These are phyloP conservation scores for Diachasmimorpha longicaudata DNA, from an alignment of 1,140 invertebrate species.

Conservation along the genomic window DNA sequence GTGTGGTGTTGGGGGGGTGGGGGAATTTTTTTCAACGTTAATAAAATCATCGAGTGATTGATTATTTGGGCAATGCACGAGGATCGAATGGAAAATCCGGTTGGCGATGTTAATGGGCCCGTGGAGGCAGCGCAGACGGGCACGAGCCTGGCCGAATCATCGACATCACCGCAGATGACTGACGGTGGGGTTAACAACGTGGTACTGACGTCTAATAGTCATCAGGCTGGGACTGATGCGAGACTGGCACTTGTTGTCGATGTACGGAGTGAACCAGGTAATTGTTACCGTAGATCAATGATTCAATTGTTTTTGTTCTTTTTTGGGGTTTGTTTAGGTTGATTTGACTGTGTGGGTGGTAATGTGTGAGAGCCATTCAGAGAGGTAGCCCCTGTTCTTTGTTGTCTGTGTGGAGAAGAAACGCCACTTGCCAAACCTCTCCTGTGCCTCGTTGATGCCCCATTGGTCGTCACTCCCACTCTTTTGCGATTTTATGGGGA, in stretches of 20 bases:
- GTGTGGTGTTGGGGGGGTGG: neutral
- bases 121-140: constrained; percentile 35
- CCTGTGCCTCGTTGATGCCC: constrained; percentile 6
- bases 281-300: neutral
- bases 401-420: constrained; percentile 35
- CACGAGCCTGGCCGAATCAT: constrained; percentile 2
- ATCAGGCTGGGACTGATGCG: neutral
- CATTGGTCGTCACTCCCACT: constrained; percentile 6
- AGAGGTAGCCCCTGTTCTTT: constrained; percentile 31
- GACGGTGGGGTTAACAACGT: constrained; percentile 11
- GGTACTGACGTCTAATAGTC: constrained; percentile 15
- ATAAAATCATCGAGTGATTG: too few species aligned
- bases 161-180: constrained; percentile 22
- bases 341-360: neutral
- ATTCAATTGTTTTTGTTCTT: too few species aligned
- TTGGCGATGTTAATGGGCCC: constrained; percentile 31
- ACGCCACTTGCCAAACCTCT: constrained; percentile 39
- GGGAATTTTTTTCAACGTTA: neutral
- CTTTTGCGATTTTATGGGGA: constrained; percentile 11
- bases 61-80: constrained; percentile 45
- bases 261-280: constrained; percentile 18
- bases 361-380: neutral
- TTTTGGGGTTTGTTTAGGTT: neutral
- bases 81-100: constrained; percentile 51
- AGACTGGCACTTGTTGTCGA: neutral